Evolutionary conservation across 1,140 invertebrate species (phyloP), one percentile per base, ranked within the genome.

Genomic region (Drosophila nebulosa): DNA sequence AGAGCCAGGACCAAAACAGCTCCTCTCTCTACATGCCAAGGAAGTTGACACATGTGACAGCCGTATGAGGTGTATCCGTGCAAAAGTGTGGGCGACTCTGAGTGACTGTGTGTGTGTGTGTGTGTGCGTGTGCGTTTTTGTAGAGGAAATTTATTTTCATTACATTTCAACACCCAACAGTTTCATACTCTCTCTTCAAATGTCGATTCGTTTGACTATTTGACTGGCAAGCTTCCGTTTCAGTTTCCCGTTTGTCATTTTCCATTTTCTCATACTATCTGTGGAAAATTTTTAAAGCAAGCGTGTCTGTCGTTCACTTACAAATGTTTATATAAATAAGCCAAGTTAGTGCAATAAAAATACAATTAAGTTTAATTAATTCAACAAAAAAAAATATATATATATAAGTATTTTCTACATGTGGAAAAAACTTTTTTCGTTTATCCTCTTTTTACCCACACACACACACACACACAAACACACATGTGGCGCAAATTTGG

Each of bases 331-430:
- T 10, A 10, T 73, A 70, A 69, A 50, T 66, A 64, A 73, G 80
- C 68, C 69, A 30, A 59, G 66, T 46, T 46, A 46, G 39, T 46
- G 7, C 64, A 73, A 69, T 68, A 36, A 77, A 78, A 83, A 85
- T 78, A 86, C 81, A 85, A 85, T 88, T 85, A 85, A 80, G 78
- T 85, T 78, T 78, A 85, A 86, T 86, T 86, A 86, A 81, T 75
- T 85, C 74, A 58, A 69, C 64, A 70, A 81, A 70, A 63, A 56
- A 32, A 32, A 30, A 30, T 30, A 30, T 2, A 1, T 27, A 27
- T 6, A 1, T 30, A 64, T 32, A 53, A 14, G 27, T 64, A 26
- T 24, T 55, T 74, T 59, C 53, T 46, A 55, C 50, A 36, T 62
- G 63, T 51, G 55, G 60, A 79, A 69, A 75, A 50, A 58, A 46